Conservation (phyloP, 1,140 invertebrate genomes). For the Olivierus martensii region DNA sequence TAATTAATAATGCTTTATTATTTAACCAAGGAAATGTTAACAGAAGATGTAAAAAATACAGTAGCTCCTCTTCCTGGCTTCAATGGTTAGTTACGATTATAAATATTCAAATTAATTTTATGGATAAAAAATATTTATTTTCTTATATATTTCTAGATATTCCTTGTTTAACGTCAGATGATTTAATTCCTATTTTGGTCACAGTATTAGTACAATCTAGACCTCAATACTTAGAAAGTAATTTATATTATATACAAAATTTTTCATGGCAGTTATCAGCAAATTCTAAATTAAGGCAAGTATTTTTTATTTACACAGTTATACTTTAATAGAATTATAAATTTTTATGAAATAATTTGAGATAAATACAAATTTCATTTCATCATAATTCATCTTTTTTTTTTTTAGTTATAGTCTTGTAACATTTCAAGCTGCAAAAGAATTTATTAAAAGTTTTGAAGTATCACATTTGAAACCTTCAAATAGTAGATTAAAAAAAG, state of each 20-base stretch:
- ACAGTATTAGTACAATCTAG: slow-evolving; percentile 13
- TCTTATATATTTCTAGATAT: slow-evolving; percentile 12
- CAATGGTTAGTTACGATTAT: no score
- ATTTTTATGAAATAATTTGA: no score
- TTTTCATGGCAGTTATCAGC: slow-evolving; percentile 13
- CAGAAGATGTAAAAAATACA: no score
- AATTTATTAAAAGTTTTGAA: slow-evolving; percentile 13
- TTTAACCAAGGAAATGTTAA: no score
- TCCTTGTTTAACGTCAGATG: slow-evolving; percentile 16
- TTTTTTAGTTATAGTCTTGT: slow-evolving; percentile 16
- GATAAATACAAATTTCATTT: no score
- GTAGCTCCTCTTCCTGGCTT: no score
- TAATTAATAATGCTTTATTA: no score
- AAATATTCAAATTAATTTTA: no score
- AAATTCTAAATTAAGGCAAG: slow-evolving; percentile 12
- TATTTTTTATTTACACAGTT: background rate
- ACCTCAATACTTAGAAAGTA: slow-evolving; percentile 11
- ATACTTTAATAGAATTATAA: no score
- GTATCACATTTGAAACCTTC: slow-evolving; percentile 12
- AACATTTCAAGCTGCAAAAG: slow-evolving; percentile 18
- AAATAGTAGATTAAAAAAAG: slow-evolving; percentile 15
- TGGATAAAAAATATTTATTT: background rate
- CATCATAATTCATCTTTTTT: background rate
- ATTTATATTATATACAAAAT: slow-evolving; percentile 16
- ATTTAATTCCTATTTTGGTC: slow-evolving; percentile 17